phyloP scores from a whole-genome alignment of 2,888 invertebrate genomes.

The Eurytoma californica region DNA sequence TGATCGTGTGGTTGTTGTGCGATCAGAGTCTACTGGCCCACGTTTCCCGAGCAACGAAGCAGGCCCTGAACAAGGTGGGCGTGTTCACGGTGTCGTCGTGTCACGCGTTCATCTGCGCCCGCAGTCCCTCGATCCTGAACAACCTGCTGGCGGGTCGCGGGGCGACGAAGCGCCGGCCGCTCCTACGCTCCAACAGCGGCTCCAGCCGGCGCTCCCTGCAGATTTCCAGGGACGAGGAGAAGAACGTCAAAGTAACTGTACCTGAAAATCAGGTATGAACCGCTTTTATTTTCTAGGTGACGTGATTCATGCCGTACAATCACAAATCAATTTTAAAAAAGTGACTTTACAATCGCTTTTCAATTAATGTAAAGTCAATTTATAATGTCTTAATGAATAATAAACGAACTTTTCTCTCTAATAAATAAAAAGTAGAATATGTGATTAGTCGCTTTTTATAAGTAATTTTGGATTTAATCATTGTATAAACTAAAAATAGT shows the following conservation, averaged over 20 bases:
- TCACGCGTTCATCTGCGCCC: constrained; percentile 97
- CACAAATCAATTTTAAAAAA: no score
- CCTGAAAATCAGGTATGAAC: constrained; percentile 83
- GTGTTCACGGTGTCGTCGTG: constrained; percentile 98
- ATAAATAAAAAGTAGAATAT: no score
- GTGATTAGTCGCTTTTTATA: no score
- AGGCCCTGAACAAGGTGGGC: constrained; percentile 94
- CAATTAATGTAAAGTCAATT: no score
- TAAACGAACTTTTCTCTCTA: no score
- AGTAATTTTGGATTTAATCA: no score
- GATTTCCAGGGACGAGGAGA: constrained; percentile 91
- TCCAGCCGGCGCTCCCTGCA: constrained; percentile 92
- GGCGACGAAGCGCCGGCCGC: constrained; percentile 92
- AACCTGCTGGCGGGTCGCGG: constrained; percentile 93
- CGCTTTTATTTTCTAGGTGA: constrained; percentile 59
- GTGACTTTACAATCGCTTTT: no score
- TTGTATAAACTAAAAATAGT: neutral
- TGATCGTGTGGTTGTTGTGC: neutral
- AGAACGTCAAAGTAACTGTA: constrained; percentile 91
- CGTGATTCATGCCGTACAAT: neutral
- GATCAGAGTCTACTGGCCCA: constrained; percentile 94
- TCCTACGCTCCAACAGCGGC: constrained; percentile 92
- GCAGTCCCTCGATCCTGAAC: constrained; percentile 94
- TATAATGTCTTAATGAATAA: no score
- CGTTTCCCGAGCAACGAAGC: constrained; percentile 96